A percentile compares a stretch with the other conserved stretches of the same genome.
phyloP scores from a whole-genome alignment of 2,113 vertebrate species.

The Sylvia atricapilla region DNA sequence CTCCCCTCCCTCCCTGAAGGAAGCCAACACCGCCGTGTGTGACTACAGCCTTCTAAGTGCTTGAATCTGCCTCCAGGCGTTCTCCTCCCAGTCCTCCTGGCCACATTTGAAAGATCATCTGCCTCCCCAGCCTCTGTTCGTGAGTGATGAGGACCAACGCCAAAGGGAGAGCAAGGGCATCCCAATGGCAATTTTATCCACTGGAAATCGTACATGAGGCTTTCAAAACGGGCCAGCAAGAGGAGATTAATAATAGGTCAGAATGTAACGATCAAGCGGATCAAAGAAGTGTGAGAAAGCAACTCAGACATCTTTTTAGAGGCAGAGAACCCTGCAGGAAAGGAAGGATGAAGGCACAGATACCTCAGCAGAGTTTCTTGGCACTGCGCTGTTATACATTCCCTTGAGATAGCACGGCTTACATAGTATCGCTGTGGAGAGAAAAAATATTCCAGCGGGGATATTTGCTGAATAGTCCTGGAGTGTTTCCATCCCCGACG shows the following conservation, averaged over 20 bases:
- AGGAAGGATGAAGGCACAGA: not conserved
- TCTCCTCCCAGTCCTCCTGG: not conserved
- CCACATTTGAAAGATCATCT: slow-evolving; percentile 32
- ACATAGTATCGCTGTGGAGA: not conserved
- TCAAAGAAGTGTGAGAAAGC: not conserved
- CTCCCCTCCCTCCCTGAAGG: not conserved
- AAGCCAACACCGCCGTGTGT: not conserved
- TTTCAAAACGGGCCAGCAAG: not conserved
- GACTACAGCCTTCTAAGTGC: slow-evolving; percentile 36
- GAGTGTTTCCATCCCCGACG: not conserved
- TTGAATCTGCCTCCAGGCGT: slow-evolving; percentile 42
- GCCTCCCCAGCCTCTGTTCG: slow-evolving; percentile 11
- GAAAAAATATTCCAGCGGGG: not conserved
- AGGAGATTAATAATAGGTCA: not conserved
- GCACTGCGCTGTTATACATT: not conserved
- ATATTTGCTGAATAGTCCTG: not conserved
- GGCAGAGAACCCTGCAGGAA: not conserved
- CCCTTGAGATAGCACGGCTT: not conserved
- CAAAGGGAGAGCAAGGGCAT: slow-evolving; percentile 4
- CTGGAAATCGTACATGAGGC: not conserved
- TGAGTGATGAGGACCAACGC: not conserved
- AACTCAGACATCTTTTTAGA: not conserved
- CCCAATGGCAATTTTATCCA: slow-evolving; percentile 30
- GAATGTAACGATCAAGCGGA: not conserved
- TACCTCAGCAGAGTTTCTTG: not conserved